These are phyloP conservation scores for Ochotona curzoniae DNA, from an alignment of 2,113 vertebrate species.

Conservation along the genomic window DNA sequence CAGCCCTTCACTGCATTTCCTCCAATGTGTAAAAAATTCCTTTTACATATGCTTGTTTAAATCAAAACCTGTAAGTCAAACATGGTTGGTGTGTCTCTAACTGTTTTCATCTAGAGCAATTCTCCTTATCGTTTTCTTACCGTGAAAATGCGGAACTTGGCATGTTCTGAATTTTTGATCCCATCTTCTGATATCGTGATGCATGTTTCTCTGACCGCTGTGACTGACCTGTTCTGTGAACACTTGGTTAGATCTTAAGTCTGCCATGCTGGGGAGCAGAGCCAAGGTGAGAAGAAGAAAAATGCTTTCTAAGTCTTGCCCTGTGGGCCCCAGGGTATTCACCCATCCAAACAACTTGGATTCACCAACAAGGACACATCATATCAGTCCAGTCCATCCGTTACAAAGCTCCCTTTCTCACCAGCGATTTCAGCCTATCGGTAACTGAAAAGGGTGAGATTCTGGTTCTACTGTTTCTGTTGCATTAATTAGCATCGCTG, in stretches of 20 bases:
- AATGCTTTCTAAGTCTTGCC: not conserved
- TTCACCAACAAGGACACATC: not conserved
- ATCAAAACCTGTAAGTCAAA: not conserved
- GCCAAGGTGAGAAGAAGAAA: not conserved
- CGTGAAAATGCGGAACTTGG: not conserved
- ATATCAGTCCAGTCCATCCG: not conserved
- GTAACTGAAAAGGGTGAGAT: not conserved
- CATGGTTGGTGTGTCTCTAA: not conserved
- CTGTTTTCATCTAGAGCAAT: not conserved
- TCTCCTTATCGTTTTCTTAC: not conserved
- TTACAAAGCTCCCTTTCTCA: not conserved
- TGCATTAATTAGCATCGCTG: not conserved
- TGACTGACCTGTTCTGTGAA: constrained; percentile 24
- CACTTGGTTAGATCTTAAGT: not conserved
- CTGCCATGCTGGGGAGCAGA: rapidly evolving
- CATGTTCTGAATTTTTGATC: not conserved
- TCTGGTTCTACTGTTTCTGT: not conserved
- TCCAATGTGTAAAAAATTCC: not conserved
- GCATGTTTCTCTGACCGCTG: not conserved
- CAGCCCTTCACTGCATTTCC: not conserved
- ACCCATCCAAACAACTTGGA: not conserved
- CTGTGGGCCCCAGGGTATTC: not conserved
- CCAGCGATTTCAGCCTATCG: not conserved
- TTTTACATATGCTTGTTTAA: not conserved
- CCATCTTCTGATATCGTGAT: not conserved